These are phyloP conservation scores for Chironex yamaguchii DNA, from an alignment of 30 jellyfish, hydroid and myxozoan species.

Conservation along the genomic window DNA sequence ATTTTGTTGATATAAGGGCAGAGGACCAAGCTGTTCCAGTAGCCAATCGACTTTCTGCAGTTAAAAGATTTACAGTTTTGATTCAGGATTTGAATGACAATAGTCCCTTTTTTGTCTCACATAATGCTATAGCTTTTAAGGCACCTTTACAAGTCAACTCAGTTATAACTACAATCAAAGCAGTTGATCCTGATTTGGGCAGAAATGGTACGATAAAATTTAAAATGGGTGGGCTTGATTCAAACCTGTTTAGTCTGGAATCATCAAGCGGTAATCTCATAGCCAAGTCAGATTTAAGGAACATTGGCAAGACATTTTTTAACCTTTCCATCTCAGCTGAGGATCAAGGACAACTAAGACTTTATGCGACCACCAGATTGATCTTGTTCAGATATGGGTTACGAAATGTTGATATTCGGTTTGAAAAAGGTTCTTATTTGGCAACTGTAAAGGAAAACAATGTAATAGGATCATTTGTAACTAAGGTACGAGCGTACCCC, in stretches of 20 bases:
- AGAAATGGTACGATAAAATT: conserved; percentile 21
- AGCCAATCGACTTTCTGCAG: not conserved
- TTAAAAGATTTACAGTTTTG: not conserved
- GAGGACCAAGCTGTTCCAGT: not conserved
- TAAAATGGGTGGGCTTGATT: conserved; percentile 33
- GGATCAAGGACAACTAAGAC: conserved; percentile 28
- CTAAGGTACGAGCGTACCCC: conserved; percentile 4
- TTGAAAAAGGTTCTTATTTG: conserved; percentile 41
- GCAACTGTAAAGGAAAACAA: conserved; percentile 54
- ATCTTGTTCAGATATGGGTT: conserved; percentile 38
- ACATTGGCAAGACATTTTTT: conserved; percentile 15
- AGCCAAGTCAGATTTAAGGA: conserved; percentile 8
- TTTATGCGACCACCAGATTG: conserved; percentile 4
- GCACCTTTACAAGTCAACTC: conserved; percentile 31
- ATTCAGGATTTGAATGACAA: not conserved
- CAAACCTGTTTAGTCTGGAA: conserved; percentile 22
- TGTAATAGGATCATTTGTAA: conserved; percentile 49
- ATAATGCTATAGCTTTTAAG: not conserved
- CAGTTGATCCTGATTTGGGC: conserved; percentile 78
- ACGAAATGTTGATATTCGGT: conserved; percentile 34
- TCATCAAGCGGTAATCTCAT: conserved; percentile 19
- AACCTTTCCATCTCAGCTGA: conserved; percentile 35
- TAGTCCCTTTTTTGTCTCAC: not conserved
- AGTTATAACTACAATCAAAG: conserved; percentile 32
- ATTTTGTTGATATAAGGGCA: not conserved